phyloP scores from a whole-genome alignment of 2,113 vertebrate species.

The Lophochroa leadbeateri region DNA sequence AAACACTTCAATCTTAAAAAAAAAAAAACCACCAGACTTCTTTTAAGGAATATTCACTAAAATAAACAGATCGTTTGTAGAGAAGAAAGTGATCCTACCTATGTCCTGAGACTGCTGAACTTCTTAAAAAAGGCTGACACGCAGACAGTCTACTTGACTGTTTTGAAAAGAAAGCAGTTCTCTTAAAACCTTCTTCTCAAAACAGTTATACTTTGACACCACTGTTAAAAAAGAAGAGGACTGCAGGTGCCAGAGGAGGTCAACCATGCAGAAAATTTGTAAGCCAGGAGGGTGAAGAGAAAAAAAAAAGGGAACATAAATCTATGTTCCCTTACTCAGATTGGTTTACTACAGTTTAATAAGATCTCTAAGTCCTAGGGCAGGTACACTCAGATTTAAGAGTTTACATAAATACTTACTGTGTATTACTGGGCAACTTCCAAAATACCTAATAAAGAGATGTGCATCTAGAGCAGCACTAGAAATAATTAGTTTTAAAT shows the following conservation, averaged over 20 bases:
- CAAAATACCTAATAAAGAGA: constrained; percentile 91
- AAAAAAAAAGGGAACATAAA: not conserved
- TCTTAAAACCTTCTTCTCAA: not conserved
- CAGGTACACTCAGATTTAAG: not conserved
- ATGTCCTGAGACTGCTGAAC: not conserved
- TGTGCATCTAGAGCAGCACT: constrained; percentile 90
- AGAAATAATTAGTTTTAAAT: constrained; percentile 90
- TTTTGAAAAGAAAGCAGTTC: not conserved
- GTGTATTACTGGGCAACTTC: constrained; percentile 87
- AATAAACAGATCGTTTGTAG: not conserved
- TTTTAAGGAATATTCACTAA: not conserved
- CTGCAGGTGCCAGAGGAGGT: not conserved
- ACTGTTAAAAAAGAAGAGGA: not conserved
- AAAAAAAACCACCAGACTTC: not conserved
- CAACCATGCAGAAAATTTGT: not conserved
- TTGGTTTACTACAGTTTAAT: not conserved
- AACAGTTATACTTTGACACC: not conserved
- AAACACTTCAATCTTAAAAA: not conserved
- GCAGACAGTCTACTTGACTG: not conserved
- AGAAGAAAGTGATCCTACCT: not conserved
- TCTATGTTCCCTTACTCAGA: rapidly evolving
- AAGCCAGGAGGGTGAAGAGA: not conserved
- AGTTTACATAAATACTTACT: constrained; percentile 78
- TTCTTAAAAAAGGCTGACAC: not conserved
- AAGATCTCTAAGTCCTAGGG: not conserved